Evolutionary conservation across 2,888 invertebrate genomes (phyloP), one percentile per base, ranked within the genome.

Genomic region (Dasypolia templi): DNA sequence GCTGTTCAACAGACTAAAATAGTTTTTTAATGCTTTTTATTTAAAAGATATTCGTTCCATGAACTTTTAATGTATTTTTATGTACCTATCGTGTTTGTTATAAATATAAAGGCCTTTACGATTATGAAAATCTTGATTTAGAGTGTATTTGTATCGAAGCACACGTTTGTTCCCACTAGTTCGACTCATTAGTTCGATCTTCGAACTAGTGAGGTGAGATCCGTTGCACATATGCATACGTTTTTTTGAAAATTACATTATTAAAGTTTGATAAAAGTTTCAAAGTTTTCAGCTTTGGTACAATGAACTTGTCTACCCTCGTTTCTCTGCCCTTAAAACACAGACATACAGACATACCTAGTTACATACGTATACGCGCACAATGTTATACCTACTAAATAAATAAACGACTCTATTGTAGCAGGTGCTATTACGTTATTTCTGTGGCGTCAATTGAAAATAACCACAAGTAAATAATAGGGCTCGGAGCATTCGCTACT

Each of bases 321-420:
- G 35, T 77, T 77, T 59, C 51, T 46, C 19, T 55, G 11, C 26
- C 51, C 49, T 55, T 53, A 49, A 26, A 42, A 64, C 14, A 29
- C 56, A 39, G 7, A 70, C 44, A 46, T 19, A 69, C 29, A 19
- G 46, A 29, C 46, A 22, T 26, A 22, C 19, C 6, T 14, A 42
- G 11, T 6, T 4, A 46, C 1, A 3, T 29, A 72, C 32, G 5
- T 59, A 59, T 70, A 61, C 2, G 26, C 32, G 62, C 49, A 86
- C 83, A 88, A 81, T 85, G 81, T 86, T 85, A 88, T 84, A 86
- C 19, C 6, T 35, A 55, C 85, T 86, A 78, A 75, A 75, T 82
- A 72, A 83, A 82, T 82, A 75, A 69, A 83, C 81, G 71, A 22
- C 26, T 76, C 76, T 72, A 80, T 82, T 82, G 81, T 82, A 72